phyloP scores from a whole-genome alignment of 2,888 invertebrate genomes.

The Iphiclides podalirius region DNA sequence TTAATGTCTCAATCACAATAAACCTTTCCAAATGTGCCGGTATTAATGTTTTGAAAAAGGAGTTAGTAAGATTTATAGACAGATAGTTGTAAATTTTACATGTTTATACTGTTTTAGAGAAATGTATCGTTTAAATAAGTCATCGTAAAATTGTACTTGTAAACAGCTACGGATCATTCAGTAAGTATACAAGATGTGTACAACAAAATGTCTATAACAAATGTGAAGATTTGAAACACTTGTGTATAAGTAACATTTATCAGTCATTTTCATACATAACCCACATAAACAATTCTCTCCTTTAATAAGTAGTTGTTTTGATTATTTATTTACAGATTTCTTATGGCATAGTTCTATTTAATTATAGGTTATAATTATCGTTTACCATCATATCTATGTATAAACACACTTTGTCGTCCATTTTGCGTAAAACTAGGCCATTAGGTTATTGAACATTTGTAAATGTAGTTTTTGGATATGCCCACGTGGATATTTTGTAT shows the following conservation, averaged over 20 bases:
- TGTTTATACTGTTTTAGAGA: neutral
- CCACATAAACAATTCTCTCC: too few relatives aligned
- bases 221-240: too few relatives aligned
- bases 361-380: neutral
- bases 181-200: neutral
- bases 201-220: neutral
- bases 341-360: neutral
- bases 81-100: constrained; percentile 3
- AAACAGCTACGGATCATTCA: neutral
- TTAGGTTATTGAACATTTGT: constrained; percentile 9
- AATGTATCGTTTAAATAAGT: neutral
- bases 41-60: too few relatives aligned
- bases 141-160: too few relatives aligned
- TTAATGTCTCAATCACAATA: too few relatives aligned
- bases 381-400: neutral
- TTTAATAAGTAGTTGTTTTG: neutral
- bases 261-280: neutral
- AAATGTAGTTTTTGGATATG: constrained; percentile 6
- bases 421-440: constrained; percentile 11
- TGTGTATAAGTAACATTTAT: neutral
- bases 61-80: too few relatives aligned
- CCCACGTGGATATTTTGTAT: constrained; percentile 51
- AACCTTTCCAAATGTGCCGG: too few relatives aligned
- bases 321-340: neutral
- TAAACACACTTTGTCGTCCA: constrained; percentile 7